Percentiles rank a stretch among this genome's conserved stretches.
phyloP scores from a whole-genome alignment of 2,888 invertebrate species.

The Andrena dorsata region DNA sequence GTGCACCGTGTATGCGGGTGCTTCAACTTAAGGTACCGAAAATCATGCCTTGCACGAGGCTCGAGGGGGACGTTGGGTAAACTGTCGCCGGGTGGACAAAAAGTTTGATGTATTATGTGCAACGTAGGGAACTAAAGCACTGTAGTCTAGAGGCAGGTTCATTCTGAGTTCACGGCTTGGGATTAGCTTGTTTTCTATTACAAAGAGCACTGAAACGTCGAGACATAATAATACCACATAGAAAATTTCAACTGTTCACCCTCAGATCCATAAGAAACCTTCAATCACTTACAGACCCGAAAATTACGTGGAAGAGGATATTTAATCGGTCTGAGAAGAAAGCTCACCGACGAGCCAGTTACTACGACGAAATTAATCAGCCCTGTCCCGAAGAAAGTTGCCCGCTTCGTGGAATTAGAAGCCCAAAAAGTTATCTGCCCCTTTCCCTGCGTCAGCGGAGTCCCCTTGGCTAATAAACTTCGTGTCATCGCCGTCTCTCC shows the following conservation, averaged over 20 bases:
- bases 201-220: not conserved
- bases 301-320: no score
- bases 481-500: constrained; percentile 49
- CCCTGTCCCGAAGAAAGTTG: not conserved
- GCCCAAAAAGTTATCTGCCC: constrained; percentile 37
- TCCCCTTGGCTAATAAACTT: constrained; percentile 54
- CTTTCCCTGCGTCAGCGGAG: constrained; percentile 18
- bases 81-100: not conserved
- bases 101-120: not conserved
- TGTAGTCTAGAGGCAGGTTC: not conserved
- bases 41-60: not conserved
- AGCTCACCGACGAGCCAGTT: no score
- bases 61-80: not conserved
- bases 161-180: not conserved
- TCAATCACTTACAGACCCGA: no score
- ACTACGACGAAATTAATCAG: not conserved
- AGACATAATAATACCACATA: no score
- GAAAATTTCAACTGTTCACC: not conserved
- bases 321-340: no score
- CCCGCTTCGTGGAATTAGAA: constrained; percentile 9
- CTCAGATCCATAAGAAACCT: not conserved
- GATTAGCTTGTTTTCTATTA: not conserved
- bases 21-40: no score
- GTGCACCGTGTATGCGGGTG: no score
- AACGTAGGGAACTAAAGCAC: not conserved